These are phyloP conservation scores for Aphaenogaster ashmeadi DNA, from an alignment of 1,140 invertebrate genomes.

Conservation along the genomic window DNA sequence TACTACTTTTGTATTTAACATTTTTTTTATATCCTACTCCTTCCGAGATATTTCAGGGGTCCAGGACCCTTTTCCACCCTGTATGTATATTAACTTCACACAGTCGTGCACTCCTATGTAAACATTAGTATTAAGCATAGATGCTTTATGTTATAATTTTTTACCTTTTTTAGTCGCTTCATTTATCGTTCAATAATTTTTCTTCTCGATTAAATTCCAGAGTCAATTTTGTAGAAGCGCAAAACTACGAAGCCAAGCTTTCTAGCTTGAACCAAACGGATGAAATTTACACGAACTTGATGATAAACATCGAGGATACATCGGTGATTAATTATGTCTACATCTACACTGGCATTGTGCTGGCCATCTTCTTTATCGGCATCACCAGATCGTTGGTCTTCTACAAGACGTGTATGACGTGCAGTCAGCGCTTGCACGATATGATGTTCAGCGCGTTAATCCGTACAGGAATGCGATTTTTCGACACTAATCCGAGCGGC, in stretches of 20 bases:
- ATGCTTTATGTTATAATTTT: not conserved
- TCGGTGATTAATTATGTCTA: constrained; percentile 84
- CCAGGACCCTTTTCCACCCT: too few relatives aligned
- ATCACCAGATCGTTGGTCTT: constrained; percentile 88
- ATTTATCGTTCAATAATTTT: not conserved
- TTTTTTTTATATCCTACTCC: too few relatives aligned
- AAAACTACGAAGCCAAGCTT: constrained; percentile 37
- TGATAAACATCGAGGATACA: constrained; percentile 22
- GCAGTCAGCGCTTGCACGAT: constrained; percentile 91
- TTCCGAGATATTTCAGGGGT: too few relatives aligned
- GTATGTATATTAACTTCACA: not conserved
- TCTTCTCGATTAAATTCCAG: constrained; percentile 56
- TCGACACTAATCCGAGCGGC: constrained; percentile 92
- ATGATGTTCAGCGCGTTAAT: constrained; percentile 90
- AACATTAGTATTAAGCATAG: not conserved
- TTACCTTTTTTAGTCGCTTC: not conserved
- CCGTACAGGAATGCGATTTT: constrained; percentile 91
- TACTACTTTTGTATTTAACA: too few relatives aligned
- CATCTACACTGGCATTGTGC: constrained; percentile 87
- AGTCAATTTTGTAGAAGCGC: constrained; percentile 74
- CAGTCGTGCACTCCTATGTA: not conserved
- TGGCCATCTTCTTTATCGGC: constrained; percentile 85
- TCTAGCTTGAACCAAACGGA: not conserved
- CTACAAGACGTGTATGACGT: constrained; percentile 90
- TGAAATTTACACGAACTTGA: constrained; percentile 41